A percentile compares a stretch with the other conserved stretches of the same genome.
Evolutionary conservation across 2,797 vertebrate species (phyloP).

Genomic region (Halcyon chelicuti): DNA sequence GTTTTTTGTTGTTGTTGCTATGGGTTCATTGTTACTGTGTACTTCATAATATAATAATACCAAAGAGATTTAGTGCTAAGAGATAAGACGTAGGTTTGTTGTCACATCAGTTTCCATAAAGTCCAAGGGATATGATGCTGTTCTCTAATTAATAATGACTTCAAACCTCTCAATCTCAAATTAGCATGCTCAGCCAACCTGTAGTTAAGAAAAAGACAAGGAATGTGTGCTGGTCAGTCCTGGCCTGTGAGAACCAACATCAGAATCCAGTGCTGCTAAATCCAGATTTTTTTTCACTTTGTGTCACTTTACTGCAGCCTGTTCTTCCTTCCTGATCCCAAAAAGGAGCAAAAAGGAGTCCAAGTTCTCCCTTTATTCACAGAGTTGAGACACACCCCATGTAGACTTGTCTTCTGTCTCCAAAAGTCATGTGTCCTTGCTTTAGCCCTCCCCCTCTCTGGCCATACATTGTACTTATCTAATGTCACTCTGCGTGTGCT

Average conservation of each 20-base stretch:
- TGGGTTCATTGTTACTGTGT: not conserved
- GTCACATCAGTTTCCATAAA: slow-evolving; percentile 6
- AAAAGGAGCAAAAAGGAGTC: not conserved
- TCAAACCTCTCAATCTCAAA: not conserved
- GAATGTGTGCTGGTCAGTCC: not conserved
- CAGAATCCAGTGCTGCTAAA: not conserved
- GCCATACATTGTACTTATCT: not conserved
- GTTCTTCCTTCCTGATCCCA: not conserved
- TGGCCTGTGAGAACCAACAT: not conserved
- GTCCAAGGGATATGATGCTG: not conserved
- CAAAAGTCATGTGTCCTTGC: not conserved
- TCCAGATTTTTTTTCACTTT: not conserved
- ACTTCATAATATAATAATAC: not conserved
- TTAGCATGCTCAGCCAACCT: not conserved
- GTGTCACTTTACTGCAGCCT: not conserved
- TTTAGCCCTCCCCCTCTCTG: not conserved
- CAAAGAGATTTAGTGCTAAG: not conserved
- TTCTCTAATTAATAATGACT: slow-evolving; percentile 32
- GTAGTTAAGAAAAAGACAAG: not conserved
- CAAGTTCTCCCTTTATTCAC: not conserved
- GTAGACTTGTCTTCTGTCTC: not conserved
- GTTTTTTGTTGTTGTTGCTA: not conserved
- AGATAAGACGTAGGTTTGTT: not conserved
- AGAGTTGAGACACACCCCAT: not conserved
- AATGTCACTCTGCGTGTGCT: not conserved